These are phyloP conservation scores for Drosophila sordidapex DNA, from an alignment of 2,888 invertebrate species.

Conservation along the genomic window DNA sequence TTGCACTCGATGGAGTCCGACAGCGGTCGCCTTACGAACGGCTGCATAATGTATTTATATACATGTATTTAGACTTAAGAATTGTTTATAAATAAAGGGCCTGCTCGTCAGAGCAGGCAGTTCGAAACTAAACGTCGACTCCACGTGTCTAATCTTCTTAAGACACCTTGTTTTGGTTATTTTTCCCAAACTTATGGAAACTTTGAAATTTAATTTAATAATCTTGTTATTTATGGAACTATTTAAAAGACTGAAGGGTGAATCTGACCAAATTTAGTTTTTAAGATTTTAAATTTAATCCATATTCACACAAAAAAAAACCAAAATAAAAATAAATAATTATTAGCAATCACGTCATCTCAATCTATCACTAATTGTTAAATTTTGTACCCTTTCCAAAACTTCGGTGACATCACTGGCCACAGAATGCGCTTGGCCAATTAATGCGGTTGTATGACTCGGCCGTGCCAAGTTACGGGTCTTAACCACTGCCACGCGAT, in stretches of 20 bases:
- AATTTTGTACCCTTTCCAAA: constrained; percentile 20
- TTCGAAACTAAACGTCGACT: too few relatives aligned
- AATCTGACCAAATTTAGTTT: neutral
- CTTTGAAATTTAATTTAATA: neutral
- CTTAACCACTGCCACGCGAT: constrained; percentile 41
- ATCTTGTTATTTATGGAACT: neutral
- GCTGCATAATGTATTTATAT: too few relatives aligned
- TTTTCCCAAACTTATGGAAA: neutral
- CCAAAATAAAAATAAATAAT: neutral
- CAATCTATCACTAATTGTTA: neutral
- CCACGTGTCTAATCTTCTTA: too few relatives aligned
- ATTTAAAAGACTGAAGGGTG: neutral
- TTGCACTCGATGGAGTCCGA: too few relatives aligned
- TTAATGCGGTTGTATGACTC: neutral
- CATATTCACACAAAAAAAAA: neutral
- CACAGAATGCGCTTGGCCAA: neutral
- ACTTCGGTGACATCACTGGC: constrained; percentile 9
- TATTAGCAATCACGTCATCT: neutral
- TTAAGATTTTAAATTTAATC: neutral
- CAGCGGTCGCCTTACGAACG: too few relatives aligned
- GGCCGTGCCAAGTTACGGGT: neutral
- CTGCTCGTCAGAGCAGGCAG: too few relatives aligned
- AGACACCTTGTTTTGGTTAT: too few relatives aligned
- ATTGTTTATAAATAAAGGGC: too few relatives aligned
- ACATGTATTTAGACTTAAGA: too few relatives aligned